These are phyloP conservation scores for Fragum fragum DNA, from an alignment of 2,888 invertebrate species.

Conservation along the genomic window DNA sequence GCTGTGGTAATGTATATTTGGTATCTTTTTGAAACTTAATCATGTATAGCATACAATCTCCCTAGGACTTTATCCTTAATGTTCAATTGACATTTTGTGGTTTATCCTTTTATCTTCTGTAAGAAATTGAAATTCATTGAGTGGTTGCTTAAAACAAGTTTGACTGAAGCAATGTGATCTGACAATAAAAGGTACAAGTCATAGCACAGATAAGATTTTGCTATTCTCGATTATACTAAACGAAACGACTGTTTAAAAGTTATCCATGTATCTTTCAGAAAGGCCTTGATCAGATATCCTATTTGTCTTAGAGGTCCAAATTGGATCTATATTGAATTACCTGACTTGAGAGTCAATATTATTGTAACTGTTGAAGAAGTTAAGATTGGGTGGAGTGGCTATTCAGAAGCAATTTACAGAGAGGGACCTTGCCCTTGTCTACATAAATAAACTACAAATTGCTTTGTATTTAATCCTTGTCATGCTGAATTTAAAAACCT, in stretches of 20 bases:
- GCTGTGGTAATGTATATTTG: slow-evolving; percentile 19
- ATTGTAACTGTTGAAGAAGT: background rate
- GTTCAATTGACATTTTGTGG: background rate
- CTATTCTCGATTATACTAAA: too few relatives aligned
- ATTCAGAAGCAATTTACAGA: background rate
- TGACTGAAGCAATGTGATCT: too few relatives aligned
- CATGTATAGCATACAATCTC: background rate
- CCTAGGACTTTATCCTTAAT: background rate
- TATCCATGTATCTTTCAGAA: too few relatives aligned
- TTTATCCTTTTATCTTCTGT: background rate
- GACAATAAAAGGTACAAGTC: too few relatives aligned
- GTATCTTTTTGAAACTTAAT: slow-evolving; percentile 21
- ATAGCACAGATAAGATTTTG: too few relatives aligned
- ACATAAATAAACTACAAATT: slow-evolving; percentile 2
- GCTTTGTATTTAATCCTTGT: too few relatives aligned
- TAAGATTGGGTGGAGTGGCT: slow-evolving; percentile 2
- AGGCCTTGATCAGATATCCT: background rate
- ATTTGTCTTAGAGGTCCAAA: background rate
- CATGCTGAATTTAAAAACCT: background rate
- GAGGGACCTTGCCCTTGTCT: background rate
- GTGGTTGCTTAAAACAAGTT: too few relatives aligned
- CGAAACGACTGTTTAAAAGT: too few relatives aligned
- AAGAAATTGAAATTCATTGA: too few relatives aligned
- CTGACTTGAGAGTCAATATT: slow-evolving; percentile 3
- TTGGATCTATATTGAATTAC: background rate